These are phyloP conservation scores for Argyrosomus regius DNA, from an alignment of 2,797 vertebrate genomes.

Conservation along the genomic window DNA sequence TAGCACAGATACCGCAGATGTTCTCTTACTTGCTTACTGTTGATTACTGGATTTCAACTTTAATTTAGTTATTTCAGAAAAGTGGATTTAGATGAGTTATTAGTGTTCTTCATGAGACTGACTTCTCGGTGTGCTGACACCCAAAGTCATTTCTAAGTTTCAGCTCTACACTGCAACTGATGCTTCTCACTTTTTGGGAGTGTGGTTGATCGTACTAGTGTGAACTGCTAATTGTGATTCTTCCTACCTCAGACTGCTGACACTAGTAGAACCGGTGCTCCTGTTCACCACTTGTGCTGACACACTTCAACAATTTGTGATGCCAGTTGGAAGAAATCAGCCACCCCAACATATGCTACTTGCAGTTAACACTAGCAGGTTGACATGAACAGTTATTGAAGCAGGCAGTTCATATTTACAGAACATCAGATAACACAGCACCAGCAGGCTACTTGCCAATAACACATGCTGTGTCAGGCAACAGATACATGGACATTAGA, in stretches of 20 bases:
- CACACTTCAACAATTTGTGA: slow-evolving; percentile 1
- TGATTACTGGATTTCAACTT: not conserved
- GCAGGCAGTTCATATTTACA: slow-evolving; percentile 42
- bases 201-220: not conserved
- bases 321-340: slow-evolving; percentile 26
- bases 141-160: not conserved
- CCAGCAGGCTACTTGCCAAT: slow-evolving; percentile 42
- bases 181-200: not conserved
- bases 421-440: slow-evolving; percentile 41
- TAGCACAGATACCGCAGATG: not conserved
- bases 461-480: slow-evolving; percentile 28
- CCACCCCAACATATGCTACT: slow-evolving; percentile 42
- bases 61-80: not conserved
- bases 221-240: slow-evolving; percentile 7
- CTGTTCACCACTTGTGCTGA: not conserved
- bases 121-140: not conserved
- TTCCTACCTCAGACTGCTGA: not conserved
- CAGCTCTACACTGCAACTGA: not conserved
- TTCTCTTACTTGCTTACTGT: not conserved
- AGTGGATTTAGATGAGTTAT: not conserved
- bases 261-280: not conserved
- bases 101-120: not conserved
- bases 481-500: slow-evolving; percentile 15
- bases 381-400: slow-evolving; percentile 40
- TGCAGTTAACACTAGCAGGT: slow-evolving; percentile 26